phyloP scores from a whole-genome alignment of 2,888 invertebrate genomes.

The Philereme vetulata region DNA sequence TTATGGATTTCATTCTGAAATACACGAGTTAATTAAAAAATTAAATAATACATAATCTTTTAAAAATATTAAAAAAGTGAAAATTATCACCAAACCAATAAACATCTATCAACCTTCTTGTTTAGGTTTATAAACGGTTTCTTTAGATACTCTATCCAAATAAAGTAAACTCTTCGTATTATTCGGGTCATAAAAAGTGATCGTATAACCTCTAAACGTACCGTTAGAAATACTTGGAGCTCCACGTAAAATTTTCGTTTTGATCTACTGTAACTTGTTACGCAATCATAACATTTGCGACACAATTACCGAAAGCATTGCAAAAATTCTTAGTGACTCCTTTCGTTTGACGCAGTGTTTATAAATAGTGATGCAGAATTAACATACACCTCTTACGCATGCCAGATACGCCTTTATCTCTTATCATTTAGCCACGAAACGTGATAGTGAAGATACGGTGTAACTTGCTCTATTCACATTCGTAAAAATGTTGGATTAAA shows the following conservation, averaged over 20 bases:
- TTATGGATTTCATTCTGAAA: no score
- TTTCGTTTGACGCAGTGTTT: constrained; percentile 22
- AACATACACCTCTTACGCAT: constrained; percentile 24
- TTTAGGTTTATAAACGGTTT: no score
- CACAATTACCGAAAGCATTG: constrained; percentile 27
- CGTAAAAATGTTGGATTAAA: constrained; percentile 28
- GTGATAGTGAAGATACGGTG: constrained; percentile 45
- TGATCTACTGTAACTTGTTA: constrained; percentile 31
- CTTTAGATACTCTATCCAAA: no score
- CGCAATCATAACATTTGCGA: constrained; percentile 36
- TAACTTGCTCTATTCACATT: constrained; percentile 29
- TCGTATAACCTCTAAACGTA: constrained; percentile 28
- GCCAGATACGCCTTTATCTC: constrained; percentile 47
- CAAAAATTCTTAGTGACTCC: constrained; percentile 19
- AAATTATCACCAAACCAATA: no score
- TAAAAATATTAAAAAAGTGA: no score
- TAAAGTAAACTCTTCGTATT: no score
- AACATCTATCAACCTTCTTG: no score
- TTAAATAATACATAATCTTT: no score
- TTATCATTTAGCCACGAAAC: constrained; percentile 50
- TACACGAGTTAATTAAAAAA: no score
- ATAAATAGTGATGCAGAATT: constrained; percentile 30
- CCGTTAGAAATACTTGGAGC: constrained; percentile 26
- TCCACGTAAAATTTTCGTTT: constrained; percentile 23
- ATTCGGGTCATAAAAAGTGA: constrained; percentile 11